phyloP scores from a whole-genome alignment of 2,888 invertebrate genomes.

The Junonia oenone region DNA sequence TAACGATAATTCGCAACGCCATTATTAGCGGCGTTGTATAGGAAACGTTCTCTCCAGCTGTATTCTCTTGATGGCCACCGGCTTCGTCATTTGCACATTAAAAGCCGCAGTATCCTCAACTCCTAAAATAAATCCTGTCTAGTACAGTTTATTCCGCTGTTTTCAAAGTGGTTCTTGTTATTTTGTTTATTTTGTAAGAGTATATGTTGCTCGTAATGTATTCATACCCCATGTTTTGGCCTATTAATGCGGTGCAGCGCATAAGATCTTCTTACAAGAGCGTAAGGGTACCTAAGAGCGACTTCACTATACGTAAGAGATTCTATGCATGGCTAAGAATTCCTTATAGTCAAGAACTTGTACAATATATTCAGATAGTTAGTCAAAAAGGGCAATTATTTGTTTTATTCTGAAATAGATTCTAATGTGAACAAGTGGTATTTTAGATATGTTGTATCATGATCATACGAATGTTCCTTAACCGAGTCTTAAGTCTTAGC shows the following conservation, averaged over 20 bases:
- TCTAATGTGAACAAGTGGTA: neutral
- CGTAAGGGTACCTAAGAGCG: slow-evolving; percentile 9
- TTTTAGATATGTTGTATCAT: neutral
- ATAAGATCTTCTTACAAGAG: slow-evolving; percentile 11
- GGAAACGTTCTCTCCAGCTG: slow-evolving; percentile 37
- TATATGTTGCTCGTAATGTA: neutral
- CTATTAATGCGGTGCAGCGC: slow-evolving; percentile 25
- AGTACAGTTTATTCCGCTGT: neutral
- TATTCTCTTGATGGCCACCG: slow-evolving; percentile 32
- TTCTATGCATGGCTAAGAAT: slow-evolving; percentile 17
- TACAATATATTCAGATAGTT: neutral
- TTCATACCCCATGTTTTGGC: slow-evolving; percentile 4
- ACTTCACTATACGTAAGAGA: slow-evolving; percentile 9
- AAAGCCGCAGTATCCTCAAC: slow-evolving; percentile 10
- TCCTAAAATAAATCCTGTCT: slow-evolving; percentile 10
- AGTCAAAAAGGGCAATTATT: no score
- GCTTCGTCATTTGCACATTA: slow-evolving; percentile 28
- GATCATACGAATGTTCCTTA: neutral
- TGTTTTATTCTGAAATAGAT: no score
- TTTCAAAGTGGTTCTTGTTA: neutral
- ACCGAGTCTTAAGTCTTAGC: slow-evolving; percentile 1
- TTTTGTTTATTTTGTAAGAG: neutral
- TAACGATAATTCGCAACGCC: slow-evolving; percentile 42
- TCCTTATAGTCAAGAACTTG: slow-evolving; percentile 4
- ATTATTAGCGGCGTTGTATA: slow-evolving; percentile 40